Evolutionary conservation across 1,140 invertebrate genomes (phyloP).

Genomic region (Parasteatoda tepidariorum): DNA sequence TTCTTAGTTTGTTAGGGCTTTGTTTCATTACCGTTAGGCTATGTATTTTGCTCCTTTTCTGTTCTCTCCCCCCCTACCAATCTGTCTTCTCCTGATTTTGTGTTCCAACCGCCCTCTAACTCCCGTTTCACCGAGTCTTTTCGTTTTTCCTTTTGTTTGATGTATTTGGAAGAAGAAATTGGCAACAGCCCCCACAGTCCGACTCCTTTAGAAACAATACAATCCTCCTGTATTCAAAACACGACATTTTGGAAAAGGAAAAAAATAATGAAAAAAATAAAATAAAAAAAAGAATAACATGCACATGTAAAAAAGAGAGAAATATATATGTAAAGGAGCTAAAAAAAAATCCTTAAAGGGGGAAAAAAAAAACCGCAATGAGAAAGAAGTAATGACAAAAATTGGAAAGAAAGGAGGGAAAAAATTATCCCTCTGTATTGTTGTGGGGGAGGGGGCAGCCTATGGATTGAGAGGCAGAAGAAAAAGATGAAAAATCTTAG

Average conservation of each 20-base stretch:
- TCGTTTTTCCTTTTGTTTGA: slow-evolving; percentile 41
- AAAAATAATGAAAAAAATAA: slow-evolving; percentile 18
- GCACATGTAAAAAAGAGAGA: not conserved
- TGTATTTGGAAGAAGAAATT: slow-evolving; percentile 38
- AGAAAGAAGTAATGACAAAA: slow-evolving; percentile 53
- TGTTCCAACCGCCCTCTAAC: not conserved
- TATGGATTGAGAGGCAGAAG: slow-evolving; percentile 47
- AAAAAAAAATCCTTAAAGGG: not conserved
- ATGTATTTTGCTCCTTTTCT: slow-evolving; percentile 48
- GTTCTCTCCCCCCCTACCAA: not conserved
- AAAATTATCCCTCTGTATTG: not conserved
- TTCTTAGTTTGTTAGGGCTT: slow-evolving; percentile 47
- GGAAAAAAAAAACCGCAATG: slow-evolving; percentile 43
- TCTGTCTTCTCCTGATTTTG: not conserved
- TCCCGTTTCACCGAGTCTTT: not conserved
- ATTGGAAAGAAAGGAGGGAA: slow-evolving; percentile 21
- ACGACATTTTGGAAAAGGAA: slow-evolving; percentile 8
- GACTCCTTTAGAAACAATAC: slow-evolving; percentile 47
- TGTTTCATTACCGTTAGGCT: slow-evolving; percentile 58
- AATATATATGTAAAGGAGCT: slow-evolving; percentile 1
- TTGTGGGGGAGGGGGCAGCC: slow-evolving; percentile 7
- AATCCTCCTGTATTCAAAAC: slow-evolving; percentile 42
- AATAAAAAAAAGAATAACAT: slow-evolving; percentile 11
- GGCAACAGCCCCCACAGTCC: slow-evolving; percentile 36
- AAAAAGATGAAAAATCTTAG: slow-evolving; percentile 58